Percentiles rank a stretch among this genome's conserved stretches.
Evolutionary conservation across 2,797 vertebrate genomes (phyloP).

Genomic region (Lepidocolaptes lacrymiger): DNA sequence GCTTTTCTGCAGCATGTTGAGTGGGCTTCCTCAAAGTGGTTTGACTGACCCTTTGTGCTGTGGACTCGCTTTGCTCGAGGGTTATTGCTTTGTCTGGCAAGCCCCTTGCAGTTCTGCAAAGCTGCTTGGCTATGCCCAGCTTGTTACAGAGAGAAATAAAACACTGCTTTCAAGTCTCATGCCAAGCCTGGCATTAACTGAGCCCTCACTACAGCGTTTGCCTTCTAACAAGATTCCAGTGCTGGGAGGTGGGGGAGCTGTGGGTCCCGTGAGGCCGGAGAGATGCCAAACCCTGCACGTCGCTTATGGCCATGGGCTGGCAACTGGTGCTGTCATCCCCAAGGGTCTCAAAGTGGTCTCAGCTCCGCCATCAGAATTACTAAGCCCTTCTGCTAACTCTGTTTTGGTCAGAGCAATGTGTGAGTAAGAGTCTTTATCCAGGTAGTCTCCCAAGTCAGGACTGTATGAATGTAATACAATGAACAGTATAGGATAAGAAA

Average conservation of each 20-base stretch:
- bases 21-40: background rate
- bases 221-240: background rate
- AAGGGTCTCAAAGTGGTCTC: background rate
- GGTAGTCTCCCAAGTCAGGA: background rate
- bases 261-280: accelerated
- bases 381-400: background rate
- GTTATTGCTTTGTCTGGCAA: background rate
- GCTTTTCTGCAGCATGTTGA: background rate
- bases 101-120: background rate
- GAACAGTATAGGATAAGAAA: background rate
- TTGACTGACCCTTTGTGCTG: background rate
- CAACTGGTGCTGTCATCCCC: background rate
- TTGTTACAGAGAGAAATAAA: background rate
- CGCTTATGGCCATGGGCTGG: background rate
- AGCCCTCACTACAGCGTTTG: background rate
- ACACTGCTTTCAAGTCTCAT: background rate
- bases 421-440: background rate
- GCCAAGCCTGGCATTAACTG: background rate
- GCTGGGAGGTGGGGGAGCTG: background rate
- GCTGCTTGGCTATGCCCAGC: background rate
- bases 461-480: background rate
- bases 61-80: accelerated
- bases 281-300: background rate
- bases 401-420: background rate
- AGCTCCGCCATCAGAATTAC: background rate